A percentile compares a stretch with the other conserved stretches of the same genome.
These are phyloP conservation scores for Sylvia borin DNA, from an alignment of 2,797 vertebrate species.

Conservation along the genomic window DNA sequence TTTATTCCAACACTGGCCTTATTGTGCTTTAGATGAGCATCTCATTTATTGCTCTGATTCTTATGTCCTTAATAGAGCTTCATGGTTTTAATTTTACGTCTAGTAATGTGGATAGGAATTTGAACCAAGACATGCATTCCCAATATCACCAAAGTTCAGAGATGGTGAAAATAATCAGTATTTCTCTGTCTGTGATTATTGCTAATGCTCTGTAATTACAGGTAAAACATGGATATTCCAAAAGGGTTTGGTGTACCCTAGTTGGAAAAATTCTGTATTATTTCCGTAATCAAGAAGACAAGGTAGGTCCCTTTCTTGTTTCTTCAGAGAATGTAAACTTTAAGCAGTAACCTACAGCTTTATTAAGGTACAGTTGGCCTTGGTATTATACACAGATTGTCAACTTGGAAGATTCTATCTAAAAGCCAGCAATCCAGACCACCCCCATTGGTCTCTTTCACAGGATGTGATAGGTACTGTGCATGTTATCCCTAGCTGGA, in stretches of 20 bases:
- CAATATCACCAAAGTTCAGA: background rate
- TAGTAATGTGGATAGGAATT: background rate
- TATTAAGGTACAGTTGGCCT: background rate
- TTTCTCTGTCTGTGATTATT: background rate
- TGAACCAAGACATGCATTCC: background rate
- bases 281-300: slow-evolving; percentile 95
- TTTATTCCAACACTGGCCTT: background rate
- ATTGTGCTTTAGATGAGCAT: background rate
- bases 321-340: background rate
- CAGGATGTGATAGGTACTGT: rapidly evolving
- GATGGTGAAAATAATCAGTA: background rate
- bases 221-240: slow-evolving; percentile 97
- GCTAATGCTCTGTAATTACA: slow-evolving; percentile 72
- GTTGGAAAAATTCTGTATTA: slow-evolving; percentile 93
- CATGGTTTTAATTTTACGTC: background rate
- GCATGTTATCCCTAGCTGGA: background rate
- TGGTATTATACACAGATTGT: background rate
- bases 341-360: background rate
- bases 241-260: slow-evolving; percentile 93
- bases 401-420: background rate
- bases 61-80: background rate
- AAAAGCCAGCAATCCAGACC: background rate
- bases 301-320: slow-evolving; percentile 79
- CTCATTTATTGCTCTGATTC: background rate
- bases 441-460: background rate